These are phyloP conservation scores for Pseudochirops cupreus DNA, from an alignment of 2,797 vertebrate species.

Conservation along the genomic window DNA sequence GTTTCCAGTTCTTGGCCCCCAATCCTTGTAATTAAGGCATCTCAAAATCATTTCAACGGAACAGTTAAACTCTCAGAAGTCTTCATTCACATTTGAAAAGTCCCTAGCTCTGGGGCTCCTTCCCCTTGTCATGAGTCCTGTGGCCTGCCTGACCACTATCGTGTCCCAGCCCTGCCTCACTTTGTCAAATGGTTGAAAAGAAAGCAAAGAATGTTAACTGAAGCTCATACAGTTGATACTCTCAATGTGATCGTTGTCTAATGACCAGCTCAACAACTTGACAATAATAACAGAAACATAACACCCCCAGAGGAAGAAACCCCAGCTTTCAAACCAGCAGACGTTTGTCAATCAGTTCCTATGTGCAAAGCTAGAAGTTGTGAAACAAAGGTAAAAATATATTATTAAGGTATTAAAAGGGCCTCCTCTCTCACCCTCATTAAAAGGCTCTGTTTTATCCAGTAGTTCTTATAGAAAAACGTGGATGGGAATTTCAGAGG, in stretches of 20 bases:
- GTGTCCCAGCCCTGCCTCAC: neutral
- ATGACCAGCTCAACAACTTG: neutral
- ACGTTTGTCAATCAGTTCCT: neutral
- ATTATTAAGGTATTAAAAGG: neutral
- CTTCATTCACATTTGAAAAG: conserved; percentile 31
- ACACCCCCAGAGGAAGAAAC: neutral
- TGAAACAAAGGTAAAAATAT: neutral
- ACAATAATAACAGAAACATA: neutral
- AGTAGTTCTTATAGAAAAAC: neutral
- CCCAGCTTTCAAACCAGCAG: neutral
- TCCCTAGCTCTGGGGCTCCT: conserved; percentile 18
- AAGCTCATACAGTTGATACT: neutral
- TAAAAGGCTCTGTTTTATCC: neutral
- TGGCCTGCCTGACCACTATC: neutral
- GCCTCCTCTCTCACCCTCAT: neutral
- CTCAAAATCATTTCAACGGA: conserved; percentile 16
- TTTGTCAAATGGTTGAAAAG: neutral
- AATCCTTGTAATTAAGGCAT: neutral
- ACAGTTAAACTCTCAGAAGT: conserved; percentile 22
- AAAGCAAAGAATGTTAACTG: neutral
- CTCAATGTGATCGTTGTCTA: neutral
- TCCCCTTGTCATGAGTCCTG: neutral
- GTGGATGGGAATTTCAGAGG: neutral
- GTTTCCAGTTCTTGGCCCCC: neutral
- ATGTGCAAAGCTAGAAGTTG: neutral